Evolutionary conservation across 2,113 vertebrate genomes (phyloP), one percentile per base, ranked within the genome.

Genomic region (Microcebus murinus): DNA sequence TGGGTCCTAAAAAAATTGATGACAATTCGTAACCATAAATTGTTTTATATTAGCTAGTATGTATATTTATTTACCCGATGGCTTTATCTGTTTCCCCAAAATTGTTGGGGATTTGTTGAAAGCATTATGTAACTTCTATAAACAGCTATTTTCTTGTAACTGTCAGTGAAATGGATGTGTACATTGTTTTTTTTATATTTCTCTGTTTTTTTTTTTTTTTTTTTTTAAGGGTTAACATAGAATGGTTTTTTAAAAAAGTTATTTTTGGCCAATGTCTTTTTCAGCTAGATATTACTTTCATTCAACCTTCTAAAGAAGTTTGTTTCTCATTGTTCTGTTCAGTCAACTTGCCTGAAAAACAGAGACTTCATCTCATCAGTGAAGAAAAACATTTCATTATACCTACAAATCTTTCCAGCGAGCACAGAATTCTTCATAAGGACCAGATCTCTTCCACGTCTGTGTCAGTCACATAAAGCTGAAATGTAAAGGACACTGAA

Each of bases 1-100:
- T 86, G 6, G 21, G 36, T 80, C 84, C 7, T 96, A 87, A 96
- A 87, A 4, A 90, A 96, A 74, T 45, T 73, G 73, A 85, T 97
- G 95, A 95, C 90, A 96, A 92, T 97, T 85, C 88, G 11, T 90
- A 74, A 34, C 50, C 74, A 94, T 94, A 97, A 97, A 93, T 91
- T 83, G 93, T 77, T 90, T 96, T 93, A 79, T 95, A 96, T 97
- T 98, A 96, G 97, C 83, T 97, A 96, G 96, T 97, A 90, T 97
- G 94, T 96, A 92, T 98, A 98, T 98, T 98, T 98, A 98, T 98
- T 98, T 98, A 98, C 96, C 93, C 65, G 13, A n/a, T 97, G 91
- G 97, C 95, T 97, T 97, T 96, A 96, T 96, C 94, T 96, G 93
- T 96, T 96, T 98, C 96, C 97, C 98, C 97, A 82, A 95, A 95